Base-by-base conservation (phyloP, 2,113 vertebrate species). In the Panthera uncia region DNA sequence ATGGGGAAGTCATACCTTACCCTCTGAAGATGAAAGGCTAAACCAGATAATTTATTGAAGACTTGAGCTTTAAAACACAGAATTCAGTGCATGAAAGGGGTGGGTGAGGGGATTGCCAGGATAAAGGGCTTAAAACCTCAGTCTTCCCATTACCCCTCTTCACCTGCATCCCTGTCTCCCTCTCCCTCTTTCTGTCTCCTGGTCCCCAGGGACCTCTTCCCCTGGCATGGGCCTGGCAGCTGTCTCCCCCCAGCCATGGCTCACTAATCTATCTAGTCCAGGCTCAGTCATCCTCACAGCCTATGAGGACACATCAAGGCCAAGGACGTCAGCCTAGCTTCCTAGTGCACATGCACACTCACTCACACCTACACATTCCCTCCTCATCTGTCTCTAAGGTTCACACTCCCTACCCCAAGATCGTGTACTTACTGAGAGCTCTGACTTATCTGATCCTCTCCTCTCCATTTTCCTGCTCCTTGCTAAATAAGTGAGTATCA, bases 191-290 rank as follows among this genome's bases (percentile, higher is more conserved):
- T 21, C 50, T 94, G 23, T 84, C 81, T 74, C 52, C 83, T 69
- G 87, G 61, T 14, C 36, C 36, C 5, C 36, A 21, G 5, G 10
- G 19, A 10, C 10, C 21, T 41, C 11, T 25, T 14, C 23, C 76
- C 91, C 95, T 89, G 68, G 86, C 93, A 93, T 97, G 38, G 92
- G 78, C 69, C 68, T 27, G 95, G 73, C 95, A 93, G 94, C 97
- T 97, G 95, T 97, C 94, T 98, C 84, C 80, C 38, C 66, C 66
- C 33, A 61, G 16, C 15, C 15, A n/a, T 68, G 33, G 33, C 66
- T 68, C 66, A 16, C 15, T 7, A 68, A 7, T 33, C 66, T 68
- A 33, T 68, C 31, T 0, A 16, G 33, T 68, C 66, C 66, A 68
- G 66, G 13, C 66, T 68, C 14, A 18, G 55, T 18, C 33, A 18